Base-by-base conservation (phyloP, 2,113 vertebrate species). In the Loxodonta africana region DNA sequence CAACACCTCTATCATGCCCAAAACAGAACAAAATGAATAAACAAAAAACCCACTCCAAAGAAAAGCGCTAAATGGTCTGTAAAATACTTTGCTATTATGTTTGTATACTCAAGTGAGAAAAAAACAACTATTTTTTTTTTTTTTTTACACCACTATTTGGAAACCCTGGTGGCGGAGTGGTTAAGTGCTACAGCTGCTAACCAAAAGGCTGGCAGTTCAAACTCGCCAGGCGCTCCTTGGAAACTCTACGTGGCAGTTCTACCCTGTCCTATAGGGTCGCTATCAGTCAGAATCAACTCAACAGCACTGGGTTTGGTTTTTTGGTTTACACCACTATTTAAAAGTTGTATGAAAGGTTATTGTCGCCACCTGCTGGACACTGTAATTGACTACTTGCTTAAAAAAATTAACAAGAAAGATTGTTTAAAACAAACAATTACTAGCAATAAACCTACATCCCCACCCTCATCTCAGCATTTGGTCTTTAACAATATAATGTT, bases 351-450 rank as follows among this genome's bases (percentile, higher is more conserved):
- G 57, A 95, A 89, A 96, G 95, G 37, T 88, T 90, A 83, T 77
- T 94, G 88, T 57, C 26, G 97, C 97, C 97, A 97, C 81, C 97
- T 98, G 89, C 91, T 98, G 97, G 96, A 95, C 69, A 93, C 15
- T 92, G 76, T 78, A 20, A 71, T 81, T 77, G 76, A 92, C 78
- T 88, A 71, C 91, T 48, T 91, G 46, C 48, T 86, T 46, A 37
- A 84, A 96, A 73, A 81, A 69, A 26, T 28, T 60, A 71, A 18
- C 15, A 78, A 86, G 53, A 46, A 5, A 86, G 53, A 46, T 5
- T 62, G 18, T 62, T 62, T n/a, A 85, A 82, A 80, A 73, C 12
- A 83, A 48, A 48, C 48, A 48, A 69, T 25, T 5, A 37, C 0
- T 82, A 33, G 6, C 37, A 90, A 80, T 41, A 92, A n/a, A 33